Evolutionary conservation across 2,797 vertebrate genomes (phyloP).

Genomic region (Ceyx erithaca): DNA sequence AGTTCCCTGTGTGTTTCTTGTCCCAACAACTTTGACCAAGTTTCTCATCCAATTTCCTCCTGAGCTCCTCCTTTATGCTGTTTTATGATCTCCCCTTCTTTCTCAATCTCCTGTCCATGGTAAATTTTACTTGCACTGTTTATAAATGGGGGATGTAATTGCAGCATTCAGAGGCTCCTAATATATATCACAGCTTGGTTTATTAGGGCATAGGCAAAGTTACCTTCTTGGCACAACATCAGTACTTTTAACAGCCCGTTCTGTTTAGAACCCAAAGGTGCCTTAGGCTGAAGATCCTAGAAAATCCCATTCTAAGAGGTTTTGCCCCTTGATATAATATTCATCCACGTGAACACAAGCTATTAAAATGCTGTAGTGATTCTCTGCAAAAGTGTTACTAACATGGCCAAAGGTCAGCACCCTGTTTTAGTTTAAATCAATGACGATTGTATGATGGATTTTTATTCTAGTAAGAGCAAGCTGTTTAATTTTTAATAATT

Average conservation of each 20-base stretch:
- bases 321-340: neutral
- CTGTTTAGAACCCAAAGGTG: neutral
- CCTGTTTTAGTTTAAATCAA: neutral
- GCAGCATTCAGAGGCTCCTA: neutral
- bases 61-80: neutral
- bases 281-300: neutral
- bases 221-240: constrained; percentile 1
- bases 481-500: constrained; percentile 20
- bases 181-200: neutral
- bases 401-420: neutral
- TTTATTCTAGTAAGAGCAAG: constrained; percentile 13
- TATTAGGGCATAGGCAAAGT: neutral
- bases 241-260: neutral
- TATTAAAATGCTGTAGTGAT: neutral
- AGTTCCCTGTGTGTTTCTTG: neutral
- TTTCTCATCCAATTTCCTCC: neutral
- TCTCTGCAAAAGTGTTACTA: neutral
- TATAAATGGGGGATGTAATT: neutral
- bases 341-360: constrained; percentile 2
- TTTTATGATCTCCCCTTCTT: neutral
- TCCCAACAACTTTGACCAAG: too few relatives aligned
- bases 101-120: neutral
- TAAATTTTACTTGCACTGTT: neutral
- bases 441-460: neutral
- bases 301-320: constrained; percentile 7